A percentile compares a stretch with the other conserved stretches of the same genome.
Evolutionary conservation across 1,140 invertebrate species (phyloP).

Genomic region (Ceratosolen solmsi): DNA sequence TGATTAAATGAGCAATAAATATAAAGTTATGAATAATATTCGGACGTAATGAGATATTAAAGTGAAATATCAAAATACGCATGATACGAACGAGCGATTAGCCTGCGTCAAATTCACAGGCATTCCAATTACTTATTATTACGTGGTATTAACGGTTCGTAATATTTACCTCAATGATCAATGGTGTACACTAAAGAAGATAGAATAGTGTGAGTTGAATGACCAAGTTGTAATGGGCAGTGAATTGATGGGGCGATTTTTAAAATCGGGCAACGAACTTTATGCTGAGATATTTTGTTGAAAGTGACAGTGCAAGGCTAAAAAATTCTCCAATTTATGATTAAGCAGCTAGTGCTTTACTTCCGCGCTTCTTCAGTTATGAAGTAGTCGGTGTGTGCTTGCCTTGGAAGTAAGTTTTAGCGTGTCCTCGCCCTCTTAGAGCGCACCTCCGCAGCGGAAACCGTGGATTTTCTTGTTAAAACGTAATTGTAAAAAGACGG

Average conservation of each 20-base stretch:
- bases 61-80: too few species aligned
- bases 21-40: too few species aligned
- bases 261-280: neutral
- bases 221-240: neutral
- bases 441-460: neutral
- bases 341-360: neutral
- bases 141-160: too few species aligned
- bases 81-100: too few species aligned
- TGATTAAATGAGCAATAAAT: too few species aligned
- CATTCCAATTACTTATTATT: too few species aligned
- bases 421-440: conserved; percentile 2
- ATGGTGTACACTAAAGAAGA: neutral
- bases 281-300: neutral
- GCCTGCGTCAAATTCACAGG: too few species aligned
- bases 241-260: neutral
- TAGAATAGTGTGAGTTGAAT: neutral
- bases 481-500: conserved; percentile 41
- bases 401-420: conserved; percentile 18
- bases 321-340: conserved; percentile 16
- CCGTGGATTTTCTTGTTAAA: conserved; percentile 37
- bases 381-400: neutral
- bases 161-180: too few species aligned
- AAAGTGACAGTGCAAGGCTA: neutral
- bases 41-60: too few species aligned
- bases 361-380: neutral